Base-by-base conservation (phyloP, 2,113 vertebrate species). In the Malurus elegans region DNA sequence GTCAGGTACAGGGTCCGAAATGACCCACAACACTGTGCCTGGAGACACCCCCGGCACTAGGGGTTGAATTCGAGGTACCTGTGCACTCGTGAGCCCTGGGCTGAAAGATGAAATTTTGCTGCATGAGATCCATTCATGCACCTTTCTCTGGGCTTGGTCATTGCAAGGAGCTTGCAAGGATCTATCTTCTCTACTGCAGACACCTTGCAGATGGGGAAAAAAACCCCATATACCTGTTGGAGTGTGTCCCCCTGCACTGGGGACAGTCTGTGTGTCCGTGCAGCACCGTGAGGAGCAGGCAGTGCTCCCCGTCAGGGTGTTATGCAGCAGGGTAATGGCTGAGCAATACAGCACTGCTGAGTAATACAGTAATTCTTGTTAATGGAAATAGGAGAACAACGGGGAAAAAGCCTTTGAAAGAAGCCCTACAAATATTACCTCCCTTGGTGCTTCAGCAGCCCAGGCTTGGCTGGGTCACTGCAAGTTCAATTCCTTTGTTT, bases 401-500 rank as follows among this genome's bases (percentile, higher is more conserved):
- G 25, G 23, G 2, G 47, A 73, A 64, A 84, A 40, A 56, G 50
- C 34, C 44, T 85, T 66, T 85, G 24, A 66, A 85, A 85, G 29
- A 50, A 10, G 34, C 48, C 34, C 60, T 66, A 50, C 57, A 85
- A 75, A 85, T 74, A 79, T 25, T 50, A 67, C 40, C 44, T 67
- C 18, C 38, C 15, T 11, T 6, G 4, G 51, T 67, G 51, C 79
- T 90, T 85, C 86, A 57, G 65, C 89, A 74, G 3, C 45, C 18
- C 28, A 53, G 65, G n/a, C 8, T 25, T 67, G 74, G 15, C 51
- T 69, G 85, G 75, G 61, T 62, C 74, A 67, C 29, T 84, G 60
- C n/a, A 61, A 81, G 70, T 65, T 48, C 32, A 80, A 18, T 80
- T 54, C 29, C 32, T 80, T 72, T 85, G 61, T 88, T 75, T 88